Base-by-base conservation (phyloP, 2,113 vertebrate genomes). In the Limanda limanda region DNA sequence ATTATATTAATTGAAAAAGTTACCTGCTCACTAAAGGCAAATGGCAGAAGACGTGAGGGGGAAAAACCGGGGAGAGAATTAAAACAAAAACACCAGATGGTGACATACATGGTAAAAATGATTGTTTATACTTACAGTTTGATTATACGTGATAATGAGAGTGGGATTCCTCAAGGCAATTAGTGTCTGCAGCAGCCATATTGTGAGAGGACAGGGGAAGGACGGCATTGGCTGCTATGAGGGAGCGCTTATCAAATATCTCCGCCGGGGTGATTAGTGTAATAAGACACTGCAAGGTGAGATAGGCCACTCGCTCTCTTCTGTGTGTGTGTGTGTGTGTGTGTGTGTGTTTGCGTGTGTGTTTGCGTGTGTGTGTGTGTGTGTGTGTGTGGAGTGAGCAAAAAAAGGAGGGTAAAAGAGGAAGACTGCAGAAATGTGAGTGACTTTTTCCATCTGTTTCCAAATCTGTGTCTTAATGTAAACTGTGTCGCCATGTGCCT, bases 131-230 rank as follows among this genome's bases (percentile, higher is more conserved):
- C 91, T 92, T 92, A 92, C 91, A 91, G 90, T 92, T 92, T 92
- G 91, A 92, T 92, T 93, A 92, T 88, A 91, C 90, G 92, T 92
- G 91, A 92, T 93, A 92, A 93, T 92, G 88, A 90, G 86, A 90
- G 86, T 68, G 84, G 86, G 86, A 90, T 90, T 93, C 92, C 90
- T 93, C 86, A 85, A 85, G 91, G 92, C 90, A 93, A 93, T 93
- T 92, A 92, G 85, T 83, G 88, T 89, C 77, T 89, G 88, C 5
- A 65, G 86, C 86, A 79, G 89, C 89, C 90, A 92, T 93, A 90
- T 92, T 93, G 90, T 79, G 87, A 90, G 88, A 92, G 90, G 91
- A 93, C 89, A 81, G 79, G 80, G 82, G 89, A 93, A 91, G 92
- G 92, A 91, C 88, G 35, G 86, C 79, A 65, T 24, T 27, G 79